Evolutionary conservation across 1,140 invertebrate genomes (phyloP).

Genomic region (Chlorops oryzae): DNA sequence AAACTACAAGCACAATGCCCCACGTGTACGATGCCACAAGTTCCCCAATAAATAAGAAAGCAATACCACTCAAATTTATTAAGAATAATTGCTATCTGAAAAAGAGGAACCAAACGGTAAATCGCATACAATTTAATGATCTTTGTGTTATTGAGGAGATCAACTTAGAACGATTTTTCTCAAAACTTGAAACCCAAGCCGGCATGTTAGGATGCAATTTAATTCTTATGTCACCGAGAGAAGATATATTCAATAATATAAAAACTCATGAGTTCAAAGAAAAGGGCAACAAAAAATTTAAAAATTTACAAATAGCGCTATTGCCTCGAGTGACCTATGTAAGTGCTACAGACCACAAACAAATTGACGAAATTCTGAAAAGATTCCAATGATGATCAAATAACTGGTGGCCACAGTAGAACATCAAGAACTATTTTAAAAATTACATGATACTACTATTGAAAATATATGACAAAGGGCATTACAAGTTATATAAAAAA

Average conservation of each 20-base stretch:
- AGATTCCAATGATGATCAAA: neutral
- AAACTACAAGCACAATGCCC: no score
- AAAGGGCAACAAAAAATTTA: slow-evolving; percentile 1
- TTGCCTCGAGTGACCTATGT: neutral
- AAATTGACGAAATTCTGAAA: neutral
- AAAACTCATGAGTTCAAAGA: slow-evolving; percentile 2
- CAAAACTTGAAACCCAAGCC: neutral
- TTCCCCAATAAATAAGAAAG: no score
- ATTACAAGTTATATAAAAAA: slow-evolving; percentile 8
- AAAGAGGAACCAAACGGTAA: neutral
- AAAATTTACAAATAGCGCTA: slow-evolving; percentile 6
- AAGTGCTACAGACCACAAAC: neutral
- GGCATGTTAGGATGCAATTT: neutral
- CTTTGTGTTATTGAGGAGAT: slow-evolving; percentile 1
- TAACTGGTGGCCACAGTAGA: neutral
- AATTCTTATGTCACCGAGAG: neutral
- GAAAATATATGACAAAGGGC: slow-evolving; percentile 10
- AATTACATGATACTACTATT: neutral
- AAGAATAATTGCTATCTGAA: neutral
- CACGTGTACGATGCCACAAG: no score
- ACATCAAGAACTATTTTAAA: neutral
- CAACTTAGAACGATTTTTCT: slow-evolving; percentile 1
- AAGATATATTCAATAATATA: slow-evolving; percentile 3
- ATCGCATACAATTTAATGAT: neutral
- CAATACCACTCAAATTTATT: no score